Evolutionary conservation across 1,140 invertebrate species (phyloP), one percentile per base, ranked within the genome.

Genomic region (Cryptotermes secundus): DNA sequence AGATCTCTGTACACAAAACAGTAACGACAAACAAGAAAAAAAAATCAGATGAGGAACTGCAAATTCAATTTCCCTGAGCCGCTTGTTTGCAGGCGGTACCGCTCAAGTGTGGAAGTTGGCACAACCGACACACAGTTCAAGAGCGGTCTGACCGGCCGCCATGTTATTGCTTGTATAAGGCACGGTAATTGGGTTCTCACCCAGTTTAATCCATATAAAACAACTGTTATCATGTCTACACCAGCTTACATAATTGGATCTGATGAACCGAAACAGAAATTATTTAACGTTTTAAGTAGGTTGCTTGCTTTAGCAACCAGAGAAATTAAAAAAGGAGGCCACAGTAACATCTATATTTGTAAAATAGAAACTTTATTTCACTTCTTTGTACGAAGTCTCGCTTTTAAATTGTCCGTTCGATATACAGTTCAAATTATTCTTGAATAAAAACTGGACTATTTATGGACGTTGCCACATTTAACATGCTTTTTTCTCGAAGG

Each of bases 141-240:
- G n/a, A 72, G 59, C 59, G 59, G 26, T n/a, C n/a, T n/a, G 22
- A 22, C 53, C 16, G 19, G 26, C 59, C 31, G 59, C 7, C 59
- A 6, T 72, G 59, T 72, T 72, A 72, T 72, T 6, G 9, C 59
- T 10, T n/a, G 59, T 72, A 72, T 72, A 72, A 72, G 59, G 59
- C 59, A 72, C 59, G 59, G 59, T 72, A 72, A 72, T 72, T 72
- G 59, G 31, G 59, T 72, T 72, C 59, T 72, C 59, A 72, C 59
- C 59, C 59, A 31, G n/a, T n/a, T 72, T 26, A 31, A 31, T 72
- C 31, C n/a, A n/a, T 72, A 6, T 72, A 72, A 72, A 72, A 72
- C 6, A 31, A 9, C 59, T 7, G n/a, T 9, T 72, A 6, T 65
- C 59, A 26, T 31, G 59, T 26, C 59, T 72, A 31, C 59, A 72